Evolutionary conservation across 2,797 vertebrate species (phyloP).

Genomic region (Hybognathus amarus): DNA sequence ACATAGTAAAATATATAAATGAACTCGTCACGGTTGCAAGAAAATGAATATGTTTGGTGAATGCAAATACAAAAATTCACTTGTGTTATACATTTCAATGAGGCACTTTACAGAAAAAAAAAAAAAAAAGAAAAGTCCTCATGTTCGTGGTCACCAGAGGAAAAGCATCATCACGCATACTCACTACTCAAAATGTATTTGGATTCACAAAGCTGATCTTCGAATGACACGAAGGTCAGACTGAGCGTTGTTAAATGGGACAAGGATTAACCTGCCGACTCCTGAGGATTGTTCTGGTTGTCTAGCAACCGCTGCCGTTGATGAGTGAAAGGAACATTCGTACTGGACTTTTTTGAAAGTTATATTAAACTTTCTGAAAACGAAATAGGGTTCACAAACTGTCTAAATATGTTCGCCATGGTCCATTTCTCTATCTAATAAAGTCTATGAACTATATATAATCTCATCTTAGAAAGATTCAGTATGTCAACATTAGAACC

Average conservation of each 20-base stretch:
- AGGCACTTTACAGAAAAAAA: not conserved
- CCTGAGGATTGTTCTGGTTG: not conserved
- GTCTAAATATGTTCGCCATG: no score
- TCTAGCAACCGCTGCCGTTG: not conserved
- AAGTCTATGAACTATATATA: no score
- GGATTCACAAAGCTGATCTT: not conserved
- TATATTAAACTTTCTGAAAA: no score
- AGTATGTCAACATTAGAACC: no score
- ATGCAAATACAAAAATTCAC: not conserved
- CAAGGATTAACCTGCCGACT: not conserved
- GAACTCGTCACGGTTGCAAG: constrained; percentile 6
- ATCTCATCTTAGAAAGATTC: no score
- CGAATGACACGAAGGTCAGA: no score
- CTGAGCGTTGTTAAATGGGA: not conserved
- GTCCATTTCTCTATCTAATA: no score
- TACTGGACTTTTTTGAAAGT: no score
- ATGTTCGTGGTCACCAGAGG: not conserved
- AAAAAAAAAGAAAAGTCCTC: not conserved
- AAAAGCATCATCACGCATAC: not conserved
- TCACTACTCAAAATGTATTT: not conserved
- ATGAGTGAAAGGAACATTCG: no score
- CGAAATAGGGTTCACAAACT: no score
- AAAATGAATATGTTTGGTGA: constrained; percentile 11
- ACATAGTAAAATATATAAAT: constrained; percentile 11
- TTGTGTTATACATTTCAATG: not conserved